Evolutionary conservation across 2,797 vertebrate species (phyloP).

Genomic region (Anguilla pacifica): DNA sequence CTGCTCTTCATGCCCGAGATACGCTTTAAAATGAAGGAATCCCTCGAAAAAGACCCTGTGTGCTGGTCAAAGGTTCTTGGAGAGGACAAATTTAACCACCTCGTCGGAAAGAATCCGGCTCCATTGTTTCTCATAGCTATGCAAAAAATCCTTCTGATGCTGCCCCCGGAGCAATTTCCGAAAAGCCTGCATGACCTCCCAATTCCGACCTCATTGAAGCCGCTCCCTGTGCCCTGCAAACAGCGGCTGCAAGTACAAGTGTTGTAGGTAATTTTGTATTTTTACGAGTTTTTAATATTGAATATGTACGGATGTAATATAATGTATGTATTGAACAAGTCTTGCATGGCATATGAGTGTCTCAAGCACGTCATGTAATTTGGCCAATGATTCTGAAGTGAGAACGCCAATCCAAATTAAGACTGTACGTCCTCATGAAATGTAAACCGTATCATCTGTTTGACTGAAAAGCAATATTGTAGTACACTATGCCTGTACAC

Average conservation of each 20-base stretch:
- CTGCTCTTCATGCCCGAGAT: slow-evolving; percentile 80
- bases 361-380: not conserved
- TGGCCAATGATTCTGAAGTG: not conserved
- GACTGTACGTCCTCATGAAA: not conserved
- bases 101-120: slow-evolving; percentile 75
- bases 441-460: not conserved
- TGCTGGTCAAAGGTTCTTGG: slow-evolving; percentile 78
- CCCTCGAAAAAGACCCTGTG: slow-evolving; percentile 68
- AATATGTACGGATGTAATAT: not conserved
- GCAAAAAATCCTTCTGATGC: slow-evolving; percentile 79
- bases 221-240: slow-evolving; percentile 47
- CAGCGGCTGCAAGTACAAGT: not conserved
- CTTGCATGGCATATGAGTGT: not conserved
- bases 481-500: not conserved
- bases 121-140: slow-evolving; percentile 81
- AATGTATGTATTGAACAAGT: not conserved
- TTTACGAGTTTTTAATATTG: not conserved
- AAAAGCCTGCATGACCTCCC: slow-evolving; percentile 81
- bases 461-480: slow-evolving; percentile 17
- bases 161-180: slow-evolving; percentile 77
- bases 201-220: slow-evolving; percentile 82
- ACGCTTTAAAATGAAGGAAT: slow-evolving; percentile 75
- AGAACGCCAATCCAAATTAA: not conserved
- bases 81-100: slow-evolving; percentile 76
- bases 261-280: not conserved